Conservation (phyloP, 2,888 invertebrate genomes). For the Leucozona laternaria region DNA sequence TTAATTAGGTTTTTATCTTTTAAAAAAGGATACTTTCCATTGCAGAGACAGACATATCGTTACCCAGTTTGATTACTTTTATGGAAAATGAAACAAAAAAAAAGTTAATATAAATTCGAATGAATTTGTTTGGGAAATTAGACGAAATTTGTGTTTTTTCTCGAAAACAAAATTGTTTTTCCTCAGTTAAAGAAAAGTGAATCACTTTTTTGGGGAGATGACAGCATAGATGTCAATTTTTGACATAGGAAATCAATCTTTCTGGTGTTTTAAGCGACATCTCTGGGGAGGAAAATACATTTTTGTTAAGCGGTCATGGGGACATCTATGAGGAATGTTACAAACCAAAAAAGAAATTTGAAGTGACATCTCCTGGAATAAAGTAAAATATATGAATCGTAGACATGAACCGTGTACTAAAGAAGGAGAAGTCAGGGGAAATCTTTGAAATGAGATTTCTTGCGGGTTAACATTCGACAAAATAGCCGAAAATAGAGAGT, state of each 20-base stretch:
- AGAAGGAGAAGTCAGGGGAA: neutral
- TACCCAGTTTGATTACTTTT: constrained; percentile 67
- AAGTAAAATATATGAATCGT: neutral
- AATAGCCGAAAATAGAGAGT: neutral
- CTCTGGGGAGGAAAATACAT: neutral
- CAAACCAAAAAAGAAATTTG: neutral
- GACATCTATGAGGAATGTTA: neutral
- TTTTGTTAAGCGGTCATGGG: neutral
- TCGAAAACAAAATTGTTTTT: constrained; percentile 49
- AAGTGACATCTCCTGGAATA: neutral
- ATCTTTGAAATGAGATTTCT: neutral
- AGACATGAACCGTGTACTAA: neutral
- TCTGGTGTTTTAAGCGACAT: neutral
- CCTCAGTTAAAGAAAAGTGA: constrained; percentile 45
- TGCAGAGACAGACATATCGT: constrained; percentile 72
- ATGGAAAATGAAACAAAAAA: constrained; percentile 21
- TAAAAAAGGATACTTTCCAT: constrained; percentile 74
- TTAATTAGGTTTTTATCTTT: constrained; percentile 4
- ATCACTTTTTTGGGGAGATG: constrained; percentile 52
- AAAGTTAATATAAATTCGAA: constrained; percentile 21
- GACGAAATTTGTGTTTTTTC: constrained; percentile 22
- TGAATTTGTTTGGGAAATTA: constrained; percentile 17
- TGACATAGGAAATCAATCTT: constrained; percentile 9
- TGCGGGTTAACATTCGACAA: neutral
- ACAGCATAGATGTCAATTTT: constrained; percentile 58